phyloP scores from a whole-genome alignment of 2,113 vertebrate species.

The Acrocephalus kingi region DNA sequence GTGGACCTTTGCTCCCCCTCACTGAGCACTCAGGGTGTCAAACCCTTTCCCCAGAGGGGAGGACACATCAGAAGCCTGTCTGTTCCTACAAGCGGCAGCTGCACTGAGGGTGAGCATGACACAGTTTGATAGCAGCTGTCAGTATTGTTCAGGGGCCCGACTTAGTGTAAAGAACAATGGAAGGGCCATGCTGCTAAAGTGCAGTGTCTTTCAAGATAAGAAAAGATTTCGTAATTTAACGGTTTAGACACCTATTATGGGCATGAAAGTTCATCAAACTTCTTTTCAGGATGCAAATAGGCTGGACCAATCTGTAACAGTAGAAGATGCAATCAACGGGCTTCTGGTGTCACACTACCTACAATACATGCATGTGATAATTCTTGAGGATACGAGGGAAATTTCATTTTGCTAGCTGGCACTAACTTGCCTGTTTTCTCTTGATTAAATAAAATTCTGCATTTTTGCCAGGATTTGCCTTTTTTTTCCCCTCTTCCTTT shows the following conservation, averaged over 20 bases:
- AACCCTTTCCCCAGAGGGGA: constrained; percentile 76
- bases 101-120: constrained; percentile 66
- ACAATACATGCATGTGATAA: constrained; percentile 2
- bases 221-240: constrained; percentile 80
- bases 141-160: constrained; percentile 87
- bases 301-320: constrained; percentile 39
- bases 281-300: constrained; percentile 73
- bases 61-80: constrained; percentile 71
- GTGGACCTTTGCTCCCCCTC: constrained; percentile 75
- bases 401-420: not conserved
- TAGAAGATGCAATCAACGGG: constrained; percentile 36
- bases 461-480: not conserved
- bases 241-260: constrained; percentile 77
- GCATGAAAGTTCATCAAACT: constrained; percentile 71
- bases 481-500: accelerated
- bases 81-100: constrained; percentile 79
- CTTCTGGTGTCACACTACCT: not conserved
- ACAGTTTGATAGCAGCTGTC: constrained; percentile 92
- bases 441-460: not conserved
- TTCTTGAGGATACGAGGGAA: not conserved
- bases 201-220: constrained; percentile 75
- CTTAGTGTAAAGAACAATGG: constrained; percentile 78
- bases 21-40: constrained; percentile 76
- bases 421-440: not conserved
- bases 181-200: constrained; percentile 71